phyloP scores from a whole-genome alignment of 2,888 invertebrate genomes.

The Limnephilus auricula region DNA sequence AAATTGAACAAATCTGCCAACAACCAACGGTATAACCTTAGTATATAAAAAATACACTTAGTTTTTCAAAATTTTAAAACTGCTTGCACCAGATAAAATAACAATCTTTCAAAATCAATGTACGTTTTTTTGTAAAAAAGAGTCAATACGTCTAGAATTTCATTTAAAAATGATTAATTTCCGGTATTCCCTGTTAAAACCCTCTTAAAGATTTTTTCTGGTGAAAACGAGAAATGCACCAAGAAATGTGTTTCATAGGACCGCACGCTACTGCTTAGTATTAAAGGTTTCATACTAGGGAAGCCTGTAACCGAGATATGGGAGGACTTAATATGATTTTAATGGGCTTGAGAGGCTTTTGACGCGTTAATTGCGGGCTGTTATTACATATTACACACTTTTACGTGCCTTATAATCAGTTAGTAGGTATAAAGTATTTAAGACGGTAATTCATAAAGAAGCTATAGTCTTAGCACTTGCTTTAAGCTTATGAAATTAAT shows the following conservation, averaged over 20 bases:
- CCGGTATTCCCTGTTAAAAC: too few species aligned
- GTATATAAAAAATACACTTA: too few species aligned
- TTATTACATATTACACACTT: not conserved
- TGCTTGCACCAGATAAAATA: too few species aligned
- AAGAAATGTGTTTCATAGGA: not conserved
- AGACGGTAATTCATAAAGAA: not conserved
- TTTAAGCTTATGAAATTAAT: too few species aligned
- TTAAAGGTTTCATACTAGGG: not conserved
- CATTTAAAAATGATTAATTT: too few species aligned
- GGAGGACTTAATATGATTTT: not conserved
- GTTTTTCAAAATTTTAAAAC: too few species aligned
- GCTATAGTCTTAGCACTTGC: not conserved
- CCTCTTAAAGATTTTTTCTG: too few species aligned
- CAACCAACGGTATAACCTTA: too few species aligned
- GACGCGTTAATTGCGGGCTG: not conserved
- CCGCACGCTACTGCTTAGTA: not conserved
- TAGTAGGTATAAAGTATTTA: not conserved
- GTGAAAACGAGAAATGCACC: not conserved
- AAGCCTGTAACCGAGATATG: not conserved
- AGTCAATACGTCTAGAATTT: too few species aligned
- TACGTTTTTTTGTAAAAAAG: too few species aligned
- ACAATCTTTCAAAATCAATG: too few species aligned
- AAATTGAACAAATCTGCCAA: too few species aligned
- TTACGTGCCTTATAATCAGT: not conserved
- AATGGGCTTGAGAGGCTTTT: not conserved